These are phyloP conservation scores for Cyanoderma ruficeps DNA, from an alignment of 2,113 vertebrate species.

Conservation along the genomic window DNA sequence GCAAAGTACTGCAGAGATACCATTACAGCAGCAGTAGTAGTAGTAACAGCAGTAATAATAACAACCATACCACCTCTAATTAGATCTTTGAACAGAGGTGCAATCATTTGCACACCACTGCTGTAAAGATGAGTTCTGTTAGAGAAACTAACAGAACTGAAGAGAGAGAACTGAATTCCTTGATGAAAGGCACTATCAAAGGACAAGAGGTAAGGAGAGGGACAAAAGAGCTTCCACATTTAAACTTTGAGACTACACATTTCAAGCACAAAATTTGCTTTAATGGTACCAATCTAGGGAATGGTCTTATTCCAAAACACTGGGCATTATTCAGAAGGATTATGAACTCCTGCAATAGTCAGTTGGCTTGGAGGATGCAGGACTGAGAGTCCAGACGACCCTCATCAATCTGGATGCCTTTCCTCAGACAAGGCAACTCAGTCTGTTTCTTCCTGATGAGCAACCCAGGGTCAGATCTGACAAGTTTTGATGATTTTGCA, in stretches of 20 bases:
- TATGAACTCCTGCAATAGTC: not conserved
- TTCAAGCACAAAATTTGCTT: not conserved
- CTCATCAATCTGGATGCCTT: not conserved
- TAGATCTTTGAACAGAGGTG: not conserved
- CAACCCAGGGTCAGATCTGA: not conserved
- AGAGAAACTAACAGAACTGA: not conserved
- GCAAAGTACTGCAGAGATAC: not conserved
- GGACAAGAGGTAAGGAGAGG: not conserved
- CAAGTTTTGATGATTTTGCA: not conserved
- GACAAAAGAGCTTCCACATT: not conserved
- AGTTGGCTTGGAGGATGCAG: not conserved
- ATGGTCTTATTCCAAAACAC: not conserved
- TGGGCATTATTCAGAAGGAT: not conserved
- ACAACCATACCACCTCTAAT: not conserved
- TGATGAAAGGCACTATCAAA: not conserved
- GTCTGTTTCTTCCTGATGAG: not conserved
- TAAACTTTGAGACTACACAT: not conserved
- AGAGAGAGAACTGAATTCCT: not conserved
- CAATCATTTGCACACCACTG: not conserved
- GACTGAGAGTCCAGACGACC: not conserved
- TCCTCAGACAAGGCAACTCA: not conserved
- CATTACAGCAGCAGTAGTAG: not conserved
- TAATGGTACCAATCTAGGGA: not conserved
- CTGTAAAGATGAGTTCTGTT: not conserved
- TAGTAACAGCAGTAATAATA: not conserved